Evolutionary conservation across 2,797 vertebrate species (phyloP), one percentile per base, ranked within the genome.

Genomic region (Sebastes oblongus): DNA sequence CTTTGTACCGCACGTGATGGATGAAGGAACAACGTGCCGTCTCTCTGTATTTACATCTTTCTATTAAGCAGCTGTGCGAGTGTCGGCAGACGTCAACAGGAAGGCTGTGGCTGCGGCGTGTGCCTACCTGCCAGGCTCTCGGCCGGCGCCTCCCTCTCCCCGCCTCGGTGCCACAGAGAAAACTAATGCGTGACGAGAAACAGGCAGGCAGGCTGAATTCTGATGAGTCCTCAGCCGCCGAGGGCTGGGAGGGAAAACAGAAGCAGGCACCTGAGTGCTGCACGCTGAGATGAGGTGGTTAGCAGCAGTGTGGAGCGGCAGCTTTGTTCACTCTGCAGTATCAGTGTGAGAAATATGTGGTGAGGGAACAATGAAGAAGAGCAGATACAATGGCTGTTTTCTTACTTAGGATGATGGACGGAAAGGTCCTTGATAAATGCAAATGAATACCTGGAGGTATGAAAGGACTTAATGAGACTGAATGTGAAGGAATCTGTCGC

Each of bases 191-290:
- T 79, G 86, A 85, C 78, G 69, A 86, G 85, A 86, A 77, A 76
- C 81, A 71, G 81, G 72, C 75, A 74, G 90, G 85, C 86, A 67
- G 62, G 75, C 82, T 80, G 91, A 84, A 91, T 93, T 71, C 90
- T 78, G 86, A 93, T 92, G 81, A 92, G 87, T n/a, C 80, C 87
- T 78, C 79, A 8, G 70, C 76, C 56, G 29, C 78, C 6, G 59
- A 90, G 85, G 80, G 73, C 79, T 39, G 69, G 56, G 36, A 79
- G 68, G 80, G 39, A 66, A 67, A 84, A 62, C 75, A 74, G 79
- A 66, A 50, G 72, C 72, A 78, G 77, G 84, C 73, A 88, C 88
- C 88, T 87, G 86, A 90, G 77, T 16, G 32, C 70, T 78, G 10
- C 86, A 59, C 24, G 12, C 80, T 29, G 66, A 78, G 79, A 86